Evolutionary conservation across 2,113 vertebrate species (phyloP), one percentile per base, ranked within the genome.

Genomic region (Centropristis striata): DNA sequence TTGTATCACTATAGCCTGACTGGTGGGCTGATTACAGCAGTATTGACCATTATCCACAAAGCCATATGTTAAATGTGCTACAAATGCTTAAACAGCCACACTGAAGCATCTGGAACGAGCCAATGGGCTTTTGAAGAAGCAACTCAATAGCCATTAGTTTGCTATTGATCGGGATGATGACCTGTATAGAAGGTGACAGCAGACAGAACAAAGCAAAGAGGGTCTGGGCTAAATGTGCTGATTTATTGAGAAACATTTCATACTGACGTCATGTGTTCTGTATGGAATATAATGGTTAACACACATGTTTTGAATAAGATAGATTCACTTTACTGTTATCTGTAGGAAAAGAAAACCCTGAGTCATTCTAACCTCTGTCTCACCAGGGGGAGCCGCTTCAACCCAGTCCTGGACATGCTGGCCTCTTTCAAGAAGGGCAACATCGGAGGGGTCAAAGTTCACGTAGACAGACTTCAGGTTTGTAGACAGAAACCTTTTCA

Each of bases 391-490:
- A 99, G 98, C 88, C 95, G 98, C 39, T 99, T 99, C 93, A 99
- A 96, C 74, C 98, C 98, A 0, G 95, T 99, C 23, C 87, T 99
- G 69, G 98, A 99, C 88, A 99, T 99, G 98, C 70, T 99, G 92
- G 98, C 97, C 15, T 96, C 96, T 0, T 99, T 99, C 83, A 98
- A 96, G 77, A 99, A 99, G 63, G 98, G 98, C 28, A 15, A 91
- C 70, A 94, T 99, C 32, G 98, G 98, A 64, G 97, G 97, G 71
- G 98, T 99, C 78, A 99, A 99, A 88, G 98, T 99, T 88, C 98
- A 97, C 0, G 98, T 97, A 1, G 97, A 99, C 89, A 95, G 98
- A 89, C 96, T 99, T 53, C 98, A 99, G 98, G 98, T 99, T 67
- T 59, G 89, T 86, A 36, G 4, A 36, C 16, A 1, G 20, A 11